Base-by-base conservation (phyloP, 2,113 vertebrate species). In the Saimiri boliviensis region DNA sequence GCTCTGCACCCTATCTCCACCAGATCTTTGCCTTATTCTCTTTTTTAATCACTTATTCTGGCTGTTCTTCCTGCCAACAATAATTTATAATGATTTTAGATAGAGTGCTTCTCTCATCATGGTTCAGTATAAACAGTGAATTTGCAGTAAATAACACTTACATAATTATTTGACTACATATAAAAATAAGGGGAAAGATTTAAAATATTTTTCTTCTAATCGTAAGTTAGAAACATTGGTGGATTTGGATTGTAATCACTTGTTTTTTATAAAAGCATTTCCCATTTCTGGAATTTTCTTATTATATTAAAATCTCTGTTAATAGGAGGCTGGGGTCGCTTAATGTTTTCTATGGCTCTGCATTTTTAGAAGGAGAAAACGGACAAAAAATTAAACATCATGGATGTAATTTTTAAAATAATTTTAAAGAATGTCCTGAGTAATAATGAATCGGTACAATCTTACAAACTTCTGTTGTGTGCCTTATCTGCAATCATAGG, bases 11-110 rank as follows among this genome's bases (percentile, higher is more conserved):
- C 66, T 73, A 74, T 85, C 93, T 93, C 58, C 82, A 84, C 40
- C 87, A 92, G 95, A 56, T 30, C 91, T 70, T 91, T 85, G 70
- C 84, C 84, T 95, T 45, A 3, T 84, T 96, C 92, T 80, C 73
- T 74, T 96, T 77, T 96, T 79, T 54, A 95, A 95, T 96, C 74
- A 90, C 30, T 97, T 93, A 93, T 86, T 73, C 92, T 92, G 80
- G 74, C n/a, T 98, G n/a, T 89, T 87, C 86, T 90, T 94, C 92
- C 74, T 97, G 85, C 76, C 95, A 93, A 85, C 89, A 94, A 89
- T 74, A 96, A 87, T 60, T 97, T 70, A 70, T 86, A 95, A 93
- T 77, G 32, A 93, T 89, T 96, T 97, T 40, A 89, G n/a, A 91
- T 58, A 63, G 27, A 77, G 84, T 60, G 49, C 16, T 86, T 45